These are phyloP conservation scores for Macroteleia sp. DNA, from an alignment of 2,888 invertebrate genomes.

Conservation along the genomic window DNA sequence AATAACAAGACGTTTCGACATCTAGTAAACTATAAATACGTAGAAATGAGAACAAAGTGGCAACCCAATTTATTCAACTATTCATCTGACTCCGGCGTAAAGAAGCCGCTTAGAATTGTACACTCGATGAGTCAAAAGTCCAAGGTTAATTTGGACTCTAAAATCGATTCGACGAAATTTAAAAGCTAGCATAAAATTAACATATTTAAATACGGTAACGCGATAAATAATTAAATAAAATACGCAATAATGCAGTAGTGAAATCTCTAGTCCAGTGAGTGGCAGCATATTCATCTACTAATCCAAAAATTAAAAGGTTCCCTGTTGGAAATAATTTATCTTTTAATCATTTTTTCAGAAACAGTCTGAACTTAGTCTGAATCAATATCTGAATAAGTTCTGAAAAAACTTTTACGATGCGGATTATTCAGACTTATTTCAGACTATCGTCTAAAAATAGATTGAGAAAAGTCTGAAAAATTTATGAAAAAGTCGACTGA, in stretches of 20 bases:
- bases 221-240: slow-evolving; percentile 61
- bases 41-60: too few relatives aligned
- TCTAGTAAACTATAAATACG: too few relatives aligned
- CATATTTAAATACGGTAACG: slow-evolving; percentile 55
- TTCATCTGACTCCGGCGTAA: background rate
- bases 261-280: slow-evolving; percentile 84
- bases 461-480: too few relatives aligned
- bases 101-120: slow-evolving; percentile 14
- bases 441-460: too few relatives aligned
- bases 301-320: slow-evolving; percentile 76
- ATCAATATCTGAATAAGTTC: too few relatives aligned
- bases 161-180: background rate
- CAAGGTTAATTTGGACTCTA: slow-evolving; percentile 4
- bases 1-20: background rate
- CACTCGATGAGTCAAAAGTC: slow-evolving; percentile 19
- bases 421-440: too few relatives aligned
- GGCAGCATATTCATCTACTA: slow-evolving; percentile 80
- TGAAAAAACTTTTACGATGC: too few relatives aligned
- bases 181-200: slow-evolving; percentile 37
- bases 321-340: too few relatives aligned
- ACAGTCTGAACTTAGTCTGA: too few relatives aligned
- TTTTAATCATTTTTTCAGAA: too few relatives aligned
- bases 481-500: too few relatives aligned
- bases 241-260: slow-evolving; percentile 80
- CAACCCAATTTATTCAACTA: slow-evolving; percentile 13